Evolutionary conservation across 1,140 invertebrate genomes (phyloP).

Genomic region (Glossosoma conforme): DNA sequence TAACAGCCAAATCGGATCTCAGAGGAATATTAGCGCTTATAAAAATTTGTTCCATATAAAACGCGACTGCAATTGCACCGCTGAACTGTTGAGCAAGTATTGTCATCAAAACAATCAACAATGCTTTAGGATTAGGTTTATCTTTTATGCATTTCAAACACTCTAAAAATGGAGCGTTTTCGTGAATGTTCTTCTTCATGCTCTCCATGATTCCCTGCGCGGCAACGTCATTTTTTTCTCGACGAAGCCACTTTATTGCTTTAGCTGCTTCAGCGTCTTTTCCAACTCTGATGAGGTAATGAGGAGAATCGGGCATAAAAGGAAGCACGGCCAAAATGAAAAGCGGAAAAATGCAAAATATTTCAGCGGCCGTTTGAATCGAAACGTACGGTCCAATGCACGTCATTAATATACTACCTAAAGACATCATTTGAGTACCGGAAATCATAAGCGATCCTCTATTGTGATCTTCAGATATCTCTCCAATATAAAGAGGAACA

Average conservation of each 20-base stretch:
- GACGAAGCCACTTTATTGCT: conserved; percentile 21
- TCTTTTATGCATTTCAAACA: conserved; percentile 20
- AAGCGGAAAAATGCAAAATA: conserved; percentile 20
- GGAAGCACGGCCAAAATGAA: conserved; percentile 12
- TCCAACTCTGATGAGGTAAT: conserved; percentile 19
- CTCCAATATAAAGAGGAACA: conserved; percentile 45
- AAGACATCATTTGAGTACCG: conserved; percentile 21
- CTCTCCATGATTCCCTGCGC: conserved; percentile 17
- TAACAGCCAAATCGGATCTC: conserved; percentile 20
- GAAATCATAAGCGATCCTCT: conserved; percentile 26
- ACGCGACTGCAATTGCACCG: conserved; percentile 18
- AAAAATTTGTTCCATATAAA: conserved; percentile 30
- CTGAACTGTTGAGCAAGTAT: conserved; percentile 25
- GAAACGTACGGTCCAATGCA: conserved; percentile 21
- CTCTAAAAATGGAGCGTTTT: conserved; percentile 20
- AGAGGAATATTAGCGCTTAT: conserved; percentile 17
- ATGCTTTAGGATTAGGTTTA: conserved; percentile 27
- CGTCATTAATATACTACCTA: conserved; percentile 18
- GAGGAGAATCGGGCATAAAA: conserved; percentile 28
- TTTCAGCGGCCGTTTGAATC: conserved; percentile 10
- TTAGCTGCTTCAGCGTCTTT: conserved; percentile 22
- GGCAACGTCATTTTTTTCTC: conserved; percentile 16
- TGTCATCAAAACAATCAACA: conserved; percentile 16
- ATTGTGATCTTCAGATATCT: conserved; percentile 41
- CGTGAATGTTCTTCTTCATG: conserved; percentile 18